phyloP scores from a whole-genome alignment of 2,113 vertebrate genomes.

The Thalassoma bifasciatum region DNA sequence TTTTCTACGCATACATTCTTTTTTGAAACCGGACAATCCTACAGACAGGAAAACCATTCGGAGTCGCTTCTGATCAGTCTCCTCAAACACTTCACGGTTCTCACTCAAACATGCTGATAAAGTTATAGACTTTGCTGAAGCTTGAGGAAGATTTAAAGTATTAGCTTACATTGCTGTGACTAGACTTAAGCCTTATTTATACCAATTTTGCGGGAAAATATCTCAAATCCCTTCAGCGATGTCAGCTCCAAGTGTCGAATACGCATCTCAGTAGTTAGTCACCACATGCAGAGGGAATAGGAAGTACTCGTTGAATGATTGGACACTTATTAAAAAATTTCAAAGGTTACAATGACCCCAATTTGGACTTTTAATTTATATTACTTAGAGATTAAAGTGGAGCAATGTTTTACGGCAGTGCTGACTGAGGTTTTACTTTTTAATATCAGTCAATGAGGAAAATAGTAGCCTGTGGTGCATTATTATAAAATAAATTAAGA shows the following conservation, averaged over 20 bases:
- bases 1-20: background rate
- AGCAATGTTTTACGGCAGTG: slow-evolving; percentile 23
- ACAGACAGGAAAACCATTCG: slow-evolving; percentile 14
- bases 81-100: slow-evolving; percentile 37
- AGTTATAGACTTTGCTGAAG: slow-evolving; percentile 42
- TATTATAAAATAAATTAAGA: slow-evolving; percentile 41
- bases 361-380: slow-evolving; percentile 41
- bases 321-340: background rate
- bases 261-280: slow-evolving; percentile 10
- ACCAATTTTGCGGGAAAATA: slow-evolving; percentile 24
- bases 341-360: slow-evolving; percentile 40
- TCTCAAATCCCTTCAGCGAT: slow-evolving; percentile 48
- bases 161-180: slow-evolving; percentile 42
- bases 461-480: slow-evolving; percentile 34
- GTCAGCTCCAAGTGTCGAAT: slow-evolving; percentile 13
- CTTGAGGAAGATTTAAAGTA: slow-evolving; percentile 42
- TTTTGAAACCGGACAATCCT: slow-evolving; percentile 29
- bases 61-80: slow-evolving; percentile 27
- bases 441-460: slow-evolving; percentile 32
- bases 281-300: background rate
- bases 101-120: slow-evolving; percentile 48
- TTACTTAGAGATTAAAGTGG: slow-evolving; percentile 29
- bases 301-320: slow-evolving; percentile 17
- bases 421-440: slow-evolving; percentile 36
- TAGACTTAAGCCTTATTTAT: slow-evolving; percentile 52